These are phyloP conservation scores for Vanacampus margaritifer DNA, from an alignment of 2,113 vertebrate species.

Conservation along the genomic window DNA sequence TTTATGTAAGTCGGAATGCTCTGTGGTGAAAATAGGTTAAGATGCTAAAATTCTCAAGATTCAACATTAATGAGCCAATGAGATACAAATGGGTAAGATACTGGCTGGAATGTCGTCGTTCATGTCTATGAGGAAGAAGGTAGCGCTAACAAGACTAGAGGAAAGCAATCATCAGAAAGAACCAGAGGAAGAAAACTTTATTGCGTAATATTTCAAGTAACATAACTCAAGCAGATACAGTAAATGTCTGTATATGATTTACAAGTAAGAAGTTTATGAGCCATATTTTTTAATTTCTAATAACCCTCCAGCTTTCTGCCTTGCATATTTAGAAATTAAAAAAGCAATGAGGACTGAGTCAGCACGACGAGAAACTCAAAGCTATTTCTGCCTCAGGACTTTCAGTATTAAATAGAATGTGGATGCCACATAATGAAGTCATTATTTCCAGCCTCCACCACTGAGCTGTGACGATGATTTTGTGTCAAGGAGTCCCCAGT, in stretches of 20 bases:
- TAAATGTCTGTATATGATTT: background rate
- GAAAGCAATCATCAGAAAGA: background rate
- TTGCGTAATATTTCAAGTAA: background rate
- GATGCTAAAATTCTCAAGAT: too few species aligned
- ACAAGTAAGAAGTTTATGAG: background rate
- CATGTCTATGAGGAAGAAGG: background rate
- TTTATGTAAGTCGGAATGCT: too few species aligned
- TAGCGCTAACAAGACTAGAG: background rate
- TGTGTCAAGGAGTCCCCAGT: background rate
- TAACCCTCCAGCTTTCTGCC: background rate
- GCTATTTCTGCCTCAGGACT: background rate
- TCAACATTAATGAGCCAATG: too few species aligned
- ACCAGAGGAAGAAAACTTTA: background rate
- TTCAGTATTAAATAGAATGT: background rate
- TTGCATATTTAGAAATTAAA: background rate
- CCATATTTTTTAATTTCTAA: background rate
- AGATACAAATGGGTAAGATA: background rate
- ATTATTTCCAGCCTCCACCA: background rate
- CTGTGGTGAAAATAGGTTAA: too few species aligned
- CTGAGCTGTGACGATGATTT: background rate
- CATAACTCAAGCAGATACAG: background rate
- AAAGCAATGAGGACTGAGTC: background rate
- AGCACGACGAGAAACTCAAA: background rate
- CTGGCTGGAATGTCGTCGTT: background rate
- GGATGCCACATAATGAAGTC: background rate